phyloP scores from a whole-genome alignment of 1,140 invertebrate species.

The Drosophila carrolli region DNA sequence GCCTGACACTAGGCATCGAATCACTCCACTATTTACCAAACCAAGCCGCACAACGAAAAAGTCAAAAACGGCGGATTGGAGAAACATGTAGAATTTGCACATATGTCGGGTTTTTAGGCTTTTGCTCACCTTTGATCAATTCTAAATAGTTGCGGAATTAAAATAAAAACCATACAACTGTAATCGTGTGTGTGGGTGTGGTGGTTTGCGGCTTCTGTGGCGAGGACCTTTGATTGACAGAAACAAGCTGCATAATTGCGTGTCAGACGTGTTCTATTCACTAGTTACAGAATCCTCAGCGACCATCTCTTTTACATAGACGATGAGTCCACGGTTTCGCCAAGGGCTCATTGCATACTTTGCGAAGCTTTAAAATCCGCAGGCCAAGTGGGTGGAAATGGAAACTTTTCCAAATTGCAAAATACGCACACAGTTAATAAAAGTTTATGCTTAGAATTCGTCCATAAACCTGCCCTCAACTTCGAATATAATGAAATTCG shows the following conservation, averaged over 20 bases:
- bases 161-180: conserved; percentile 66
- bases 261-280: conserved; percentile 6
- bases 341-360: conserved; percentile 7
- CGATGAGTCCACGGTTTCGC: background rate
- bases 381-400: conserved; percentile 1
- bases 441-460: conserved; percentile 72
- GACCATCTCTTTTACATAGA: conserved; percentile 29
- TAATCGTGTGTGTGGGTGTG: conserved; percentile 20
- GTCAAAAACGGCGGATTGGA: conserved; percentile 15
- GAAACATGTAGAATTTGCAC: background rate
- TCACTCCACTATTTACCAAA: conserved; percentile 31
- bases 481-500: conserved; percentile 75
- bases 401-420: conserved; percentile 69
- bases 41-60: conserved; percentile 28
- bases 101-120: conserved; percentile 35
- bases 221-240: conserved; percentile 68
- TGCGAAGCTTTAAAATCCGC: conserved; percentile 33
- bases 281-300: conserved; percentile 32
- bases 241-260: conserved; percentile 67
- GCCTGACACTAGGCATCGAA: conserved; percentile 9
- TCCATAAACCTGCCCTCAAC: conserved; percentile 76
- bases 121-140: conserved; percentile 62
- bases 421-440: conserved; percentile 77
- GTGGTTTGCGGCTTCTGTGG: conserved; percentile 63
- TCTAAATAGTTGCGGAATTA: conserved; percentile 46